Percentiles rank a stretch among this genome's conserved stretches.
These are phyloP conservation scores for Trissolcus japonicus DNA, from an alignment of 2,888 invertebrate species.

Conservation along the genomic window DNA sequence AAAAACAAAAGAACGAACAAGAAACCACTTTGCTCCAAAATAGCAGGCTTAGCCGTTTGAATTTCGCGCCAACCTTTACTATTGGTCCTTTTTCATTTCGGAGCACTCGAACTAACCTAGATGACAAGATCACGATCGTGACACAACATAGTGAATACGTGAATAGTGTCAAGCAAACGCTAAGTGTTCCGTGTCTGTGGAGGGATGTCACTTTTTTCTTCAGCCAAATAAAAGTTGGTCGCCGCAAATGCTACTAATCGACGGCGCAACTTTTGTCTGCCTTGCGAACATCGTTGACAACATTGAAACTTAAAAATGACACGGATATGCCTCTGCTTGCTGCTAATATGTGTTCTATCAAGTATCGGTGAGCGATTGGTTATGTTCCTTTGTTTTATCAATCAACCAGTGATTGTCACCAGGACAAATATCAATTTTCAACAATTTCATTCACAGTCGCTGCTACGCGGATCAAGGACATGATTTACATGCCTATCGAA, in stretches of 20 bases:
- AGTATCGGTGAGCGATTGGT: slow-evolving; percentile 49
- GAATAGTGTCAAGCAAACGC: slow-evolving; percentile 21
- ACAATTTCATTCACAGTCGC: slow-evolving; percentile 70
- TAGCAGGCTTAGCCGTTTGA: no score
- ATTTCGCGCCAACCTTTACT: no score
- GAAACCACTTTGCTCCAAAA: no score
- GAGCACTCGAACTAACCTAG: no score
- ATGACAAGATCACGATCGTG: no score
- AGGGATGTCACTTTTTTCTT: slow-evolving; percentile 13
- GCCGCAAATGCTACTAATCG: slow-evolving; percentile 40
- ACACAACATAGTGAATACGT: no score
- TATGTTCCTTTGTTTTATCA: slow-evolving; percentile 15
- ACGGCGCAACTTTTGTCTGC: no score
- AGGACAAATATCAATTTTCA: not conserved
- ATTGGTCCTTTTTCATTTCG: no score
- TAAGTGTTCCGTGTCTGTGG: not conserved
- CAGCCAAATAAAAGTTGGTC: slow-evolving; percentile 21
- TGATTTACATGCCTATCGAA: slow-evolving; percentile 86
- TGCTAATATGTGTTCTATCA: slow-evolving; percentile 29
- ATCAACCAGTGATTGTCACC: not conserved
- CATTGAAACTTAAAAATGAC: slow-evolving; percentile 39
- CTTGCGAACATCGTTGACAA: not conserved
- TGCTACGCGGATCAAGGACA: slow-evolving; percentile 83
- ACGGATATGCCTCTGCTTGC: slow-evolving; percentile 18
- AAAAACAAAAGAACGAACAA: no score